Evolutionary conservation across 1,140 invertebrate genomes (phyloP), one percentile per base, ranked within the genome.

Genomic region (Stegodyphus dumicola): DNA sequence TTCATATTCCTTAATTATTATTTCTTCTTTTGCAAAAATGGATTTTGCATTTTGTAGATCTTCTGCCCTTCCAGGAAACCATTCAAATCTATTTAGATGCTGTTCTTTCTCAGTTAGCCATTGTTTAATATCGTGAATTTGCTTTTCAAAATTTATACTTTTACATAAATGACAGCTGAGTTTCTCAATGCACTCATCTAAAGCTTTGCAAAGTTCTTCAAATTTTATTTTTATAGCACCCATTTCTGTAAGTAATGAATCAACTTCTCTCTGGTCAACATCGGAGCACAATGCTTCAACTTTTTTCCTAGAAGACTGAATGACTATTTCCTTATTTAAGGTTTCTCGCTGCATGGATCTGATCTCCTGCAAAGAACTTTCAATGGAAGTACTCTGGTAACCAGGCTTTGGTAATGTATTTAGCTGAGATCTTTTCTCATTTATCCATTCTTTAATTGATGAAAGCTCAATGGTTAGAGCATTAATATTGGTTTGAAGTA

Each of bases 241-340:
- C 0, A 96, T 91, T 51, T 94, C 93, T 0, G 93, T 91, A 15
- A 93, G 92, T 1, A 98, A 90, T 88, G 94, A 93, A 52, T 93
- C 94, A 88, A 95, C 94, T 89, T 97, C 92, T 69, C 88, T 94
- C 0, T 92, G 92, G 89, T 97, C 96, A n/a, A 98, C 89, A 90
- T 98, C 96, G 86, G 94, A 93, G 88, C 95, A 93, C 91, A 98
- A 94, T 77, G 95, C 95, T 66, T 94, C 93, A 6, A 97, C 93
- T 70, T 96, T 94, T 89, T 95, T 95, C 87, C 95, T 94, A 9
- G 97, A 90, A 5, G 94, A 95, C 87, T 96, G 95, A 64, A 96
- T 93, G 7, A 96, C 91, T 4, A 95, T 93, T 88, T 95, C 94
- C 90, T 97, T 96, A 7, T 94, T 93, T 89, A 97, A 95, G 9